Percentiles rank a stretch among this genome's conserved stretches.
Conservation (phyloP, 2,888 invertebrate species). For the Gryllus longicercus region DNA sequence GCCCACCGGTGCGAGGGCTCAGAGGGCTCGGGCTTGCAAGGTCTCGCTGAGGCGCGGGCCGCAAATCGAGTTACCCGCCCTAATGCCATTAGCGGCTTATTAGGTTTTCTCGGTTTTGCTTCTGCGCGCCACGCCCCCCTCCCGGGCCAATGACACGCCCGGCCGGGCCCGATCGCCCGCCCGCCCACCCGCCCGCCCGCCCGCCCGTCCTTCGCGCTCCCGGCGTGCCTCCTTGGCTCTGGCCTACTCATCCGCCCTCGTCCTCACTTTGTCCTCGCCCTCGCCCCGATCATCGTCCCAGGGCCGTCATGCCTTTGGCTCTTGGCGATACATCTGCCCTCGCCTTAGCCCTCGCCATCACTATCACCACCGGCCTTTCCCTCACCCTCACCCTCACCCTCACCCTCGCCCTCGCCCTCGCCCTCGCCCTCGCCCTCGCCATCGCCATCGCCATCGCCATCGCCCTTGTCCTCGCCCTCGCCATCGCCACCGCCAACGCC, state of each 20-base stretch:
- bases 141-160: background rate
- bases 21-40: background rate
- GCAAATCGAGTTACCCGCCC: background rate
- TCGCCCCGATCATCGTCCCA: too few relatives aligned
- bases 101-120: conserved; percentile 6
- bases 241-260: too few relatives aligned
- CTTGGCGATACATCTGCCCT: too few relatives aligned
- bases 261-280: too few relatives aligned
- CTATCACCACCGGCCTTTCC: background rate
- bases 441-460: too few relatives aligned
- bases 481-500: too few relatives aligned
- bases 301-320: too few relatives aligned
- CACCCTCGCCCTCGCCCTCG: background rate
- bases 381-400: background rate
- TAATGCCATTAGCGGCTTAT: conserved; percentile 17
- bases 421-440: too few relatives aligned
- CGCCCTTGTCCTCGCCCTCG: too few relatives aligned
- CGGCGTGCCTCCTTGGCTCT: too few relatives aligned
- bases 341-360: background rate
- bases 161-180: background rate
- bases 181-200: background rate
- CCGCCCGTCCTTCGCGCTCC: background rate
- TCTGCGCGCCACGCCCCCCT: background rate
- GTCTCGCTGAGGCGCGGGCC: background rate
- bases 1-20: too few relatives aligned